Base-by-base conservation (phyloP, 2,113 vertebrate species). In the Lepidothrix coronata region DNA sequence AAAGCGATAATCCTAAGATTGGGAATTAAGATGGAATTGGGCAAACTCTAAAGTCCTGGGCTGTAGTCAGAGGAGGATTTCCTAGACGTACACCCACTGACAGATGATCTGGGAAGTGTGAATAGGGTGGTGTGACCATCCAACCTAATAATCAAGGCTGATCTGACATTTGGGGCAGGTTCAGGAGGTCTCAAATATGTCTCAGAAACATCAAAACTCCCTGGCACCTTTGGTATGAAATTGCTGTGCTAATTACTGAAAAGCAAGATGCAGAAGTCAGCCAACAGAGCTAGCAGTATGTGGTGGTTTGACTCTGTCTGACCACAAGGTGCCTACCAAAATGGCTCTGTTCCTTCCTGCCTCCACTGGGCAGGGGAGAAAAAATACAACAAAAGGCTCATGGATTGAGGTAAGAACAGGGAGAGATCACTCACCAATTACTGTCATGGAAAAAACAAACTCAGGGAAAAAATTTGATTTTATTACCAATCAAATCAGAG, bases 401-500 rank as follows among this genome's bases (percentile, higher is more conserved):
- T 28, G 30, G 14, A 18, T 39, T 0, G 0, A 17, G n/a, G 11
- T 25, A 54, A 41, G 14, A 48, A 48, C 6, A 54, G 55, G n/a
- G 48, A 48, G 21, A 48, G 11, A 70, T 31, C 24, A 19, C 30
- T 30, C 24, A 46, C 8, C 16, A 41, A 39, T 46, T 82, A 46
- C 39, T 61, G 16, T 54, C 3, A 20, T 30, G 20, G 6, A 21
- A 17, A 30, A 52, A 89, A 75, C 14, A 75, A 67, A 31, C 14
- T 5, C 0, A 0, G 16, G 25, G 8, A 3, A 41, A 75, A 52
- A 48, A n/a, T 1, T 3, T 22, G 24, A 35, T 35, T 62, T 35
- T 55, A 48, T 75, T 55, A 48, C 20, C 21, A 54, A 17, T 39
- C 16, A 62, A 48, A 6, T 68, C 33, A 83, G 46, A 61, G 7